Evolutionary conservation across 2,797 vertebrate species (phyloP).

Genomic region (Tamandua tetradactyla): DNA sequence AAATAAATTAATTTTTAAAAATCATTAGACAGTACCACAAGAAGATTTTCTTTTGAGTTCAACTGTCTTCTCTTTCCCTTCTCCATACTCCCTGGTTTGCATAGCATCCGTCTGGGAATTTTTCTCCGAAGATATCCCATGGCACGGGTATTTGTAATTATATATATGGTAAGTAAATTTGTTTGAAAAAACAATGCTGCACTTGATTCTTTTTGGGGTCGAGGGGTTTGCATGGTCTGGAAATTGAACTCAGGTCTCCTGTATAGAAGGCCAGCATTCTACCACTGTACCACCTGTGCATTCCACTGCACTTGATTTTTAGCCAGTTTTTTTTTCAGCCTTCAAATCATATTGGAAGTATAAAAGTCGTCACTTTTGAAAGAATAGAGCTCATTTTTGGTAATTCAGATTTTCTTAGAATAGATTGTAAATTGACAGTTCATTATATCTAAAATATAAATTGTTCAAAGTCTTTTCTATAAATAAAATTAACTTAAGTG

Average conservation of each 20-base stretch:
- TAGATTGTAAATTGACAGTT: constrained; percentile 36
- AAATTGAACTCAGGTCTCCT: too few species aligned
- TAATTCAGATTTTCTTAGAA: neutral
- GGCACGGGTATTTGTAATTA: constrained; percentile 95
- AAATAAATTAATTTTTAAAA: neutral
- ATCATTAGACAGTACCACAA: neutral
- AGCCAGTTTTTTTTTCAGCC: neutral
- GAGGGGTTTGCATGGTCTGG: too few species aligned
- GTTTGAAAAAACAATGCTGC: neutral
- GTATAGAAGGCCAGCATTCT: too few species aligned
- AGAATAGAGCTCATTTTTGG: constrained; percentile 12
- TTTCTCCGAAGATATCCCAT: constrained; percentile 97
- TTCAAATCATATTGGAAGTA: neutral
- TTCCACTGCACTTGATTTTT: constrained; percentile 47
- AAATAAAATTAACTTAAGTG: neutral
- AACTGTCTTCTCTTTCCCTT: neutral
- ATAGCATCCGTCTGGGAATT: constrained; percentile 96
- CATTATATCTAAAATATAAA: neutral
- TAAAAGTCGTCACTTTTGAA: constrained; percentile 23
- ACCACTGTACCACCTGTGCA: too few species aligned
- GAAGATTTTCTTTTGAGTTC: neutral
- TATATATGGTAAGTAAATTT: constrained; percentile 94
- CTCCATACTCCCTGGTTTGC: neutral
- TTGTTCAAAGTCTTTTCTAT: constrained; percentile 7
- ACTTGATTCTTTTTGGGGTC: constrained; percentile 62